phyloP scores from a whole-genome alignment of 2,113 vertebrate species.

The Sitta europaea region DNA sequence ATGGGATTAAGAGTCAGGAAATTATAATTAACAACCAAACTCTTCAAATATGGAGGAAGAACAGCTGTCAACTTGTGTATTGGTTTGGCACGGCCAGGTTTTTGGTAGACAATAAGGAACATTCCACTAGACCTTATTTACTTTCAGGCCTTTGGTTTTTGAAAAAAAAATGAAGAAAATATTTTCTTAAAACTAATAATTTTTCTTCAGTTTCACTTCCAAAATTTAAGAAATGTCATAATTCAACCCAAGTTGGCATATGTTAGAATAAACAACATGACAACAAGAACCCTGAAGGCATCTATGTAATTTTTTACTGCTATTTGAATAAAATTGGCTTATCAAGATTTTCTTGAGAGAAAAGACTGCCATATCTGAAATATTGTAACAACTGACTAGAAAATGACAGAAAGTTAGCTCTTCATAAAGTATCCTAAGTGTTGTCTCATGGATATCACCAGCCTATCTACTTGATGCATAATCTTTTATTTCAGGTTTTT shows the following conservation, averaged over 20 bases:
- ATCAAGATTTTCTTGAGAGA: not conserved
- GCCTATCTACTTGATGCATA: not conserved
- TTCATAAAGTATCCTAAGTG: not conserved
- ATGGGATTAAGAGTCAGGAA: not conserved
- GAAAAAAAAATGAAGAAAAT: not conserved
- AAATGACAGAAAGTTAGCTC: not conserved
- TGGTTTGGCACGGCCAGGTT: fast-evolving
- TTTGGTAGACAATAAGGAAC: not conserved
- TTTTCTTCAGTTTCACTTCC: not conserved
- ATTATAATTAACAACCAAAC: not conserved
- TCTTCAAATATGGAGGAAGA: not conserved
- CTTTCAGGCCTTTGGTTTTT: not conserved
- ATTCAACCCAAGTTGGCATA: not conserved
- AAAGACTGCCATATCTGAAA: not conserved
- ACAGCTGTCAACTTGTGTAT: not conserved
- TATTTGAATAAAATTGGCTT: not conserved
- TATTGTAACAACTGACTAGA: not conserved
- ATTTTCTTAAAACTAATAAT: not conserved
- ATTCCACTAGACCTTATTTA: not conserved
- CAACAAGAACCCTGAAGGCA: not conserved
- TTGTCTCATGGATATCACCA: not conserved
- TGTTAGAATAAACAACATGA: not conserved
- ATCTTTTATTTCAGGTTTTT: too few relatives aligned
- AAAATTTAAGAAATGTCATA: not conserved
- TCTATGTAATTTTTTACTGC: not conserved